phyloP scores from a whole-genome alignment of 2,113 vertebrate species.

The Phalacrocorax aristotelis region DNA sequence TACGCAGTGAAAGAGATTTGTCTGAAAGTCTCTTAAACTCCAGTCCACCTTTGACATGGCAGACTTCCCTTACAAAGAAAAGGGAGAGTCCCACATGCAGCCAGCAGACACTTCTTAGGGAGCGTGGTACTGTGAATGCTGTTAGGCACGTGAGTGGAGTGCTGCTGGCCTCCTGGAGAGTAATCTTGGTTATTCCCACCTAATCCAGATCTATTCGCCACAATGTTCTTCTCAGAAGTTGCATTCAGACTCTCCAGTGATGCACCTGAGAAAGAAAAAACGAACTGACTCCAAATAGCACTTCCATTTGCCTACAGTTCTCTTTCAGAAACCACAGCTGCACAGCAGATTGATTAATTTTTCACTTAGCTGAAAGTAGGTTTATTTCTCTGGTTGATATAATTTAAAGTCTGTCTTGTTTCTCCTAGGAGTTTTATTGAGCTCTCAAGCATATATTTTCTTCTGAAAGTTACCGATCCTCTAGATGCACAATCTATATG shows the following conservation, averaged over 20 bases:
- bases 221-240: not conserved
- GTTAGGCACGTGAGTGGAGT: not conserved
- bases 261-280: not conserved
- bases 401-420: not conserved
- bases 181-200: not conserved
- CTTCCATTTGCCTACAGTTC: not conserved
- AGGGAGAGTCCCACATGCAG: constrained; percentile 24
- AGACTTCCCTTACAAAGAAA: constrained; percentile 43
- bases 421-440: not conserved
- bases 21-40: constrained; percentile 16
- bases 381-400: not conserved
- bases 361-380: not conserved
- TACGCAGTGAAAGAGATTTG: not conserved
- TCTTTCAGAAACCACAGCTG: not conserved
- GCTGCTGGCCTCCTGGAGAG: not conserved
- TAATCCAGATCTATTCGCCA: not conserved
- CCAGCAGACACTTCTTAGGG: constrained; percentile 20
- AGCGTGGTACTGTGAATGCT: not conserved
- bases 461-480: not conserved
- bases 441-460: not conserved
- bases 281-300: not conserved
- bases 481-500: not conserved
- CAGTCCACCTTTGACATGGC: constrained; percentile 32
- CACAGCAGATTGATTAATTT: not conserved
- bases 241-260: not conserved